Percentiles rank a stretch among this genome's conserved stretches.
These are phyloP conservation scores for Aphis gossypii DNA, from an alignment of 1,140 invertebrate species.

Conservation along the genomic window DNA sequence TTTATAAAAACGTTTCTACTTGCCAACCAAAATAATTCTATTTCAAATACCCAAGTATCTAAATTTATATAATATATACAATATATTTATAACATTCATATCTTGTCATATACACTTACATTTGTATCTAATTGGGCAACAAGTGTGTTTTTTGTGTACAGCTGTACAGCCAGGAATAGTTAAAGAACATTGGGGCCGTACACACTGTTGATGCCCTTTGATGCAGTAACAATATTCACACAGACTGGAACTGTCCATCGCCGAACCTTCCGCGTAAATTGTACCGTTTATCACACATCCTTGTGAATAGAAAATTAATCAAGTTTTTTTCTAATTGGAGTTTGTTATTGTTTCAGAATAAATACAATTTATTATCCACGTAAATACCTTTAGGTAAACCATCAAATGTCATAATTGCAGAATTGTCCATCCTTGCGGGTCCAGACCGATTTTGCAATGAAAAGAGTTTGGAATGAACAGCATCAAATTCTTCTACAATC, in stretches of 20 bases:
- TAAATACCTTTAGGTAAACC: conserved; percentile 38
- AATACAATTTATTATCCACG: not conserved
- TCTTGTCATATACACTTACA: conserved; percentile 66
- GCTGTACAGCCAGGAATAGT: conserved; percentile 77
- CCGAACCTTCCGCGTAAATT: conserved; percentile 82
- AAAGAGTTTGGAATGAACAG: not conserved
- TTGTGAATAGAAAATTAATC: conserved; percentile 62
- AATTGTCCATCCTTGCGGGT: conserved; percentile 48
- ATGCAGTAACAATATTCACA: conserved; percentile 92
- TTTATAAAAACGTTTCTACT: not conserved
- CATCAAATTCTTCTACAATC: conserved; percentile 31
- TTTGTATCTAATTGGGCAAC: conserved; percentile 84
- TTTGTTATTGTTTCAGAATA: not conserved
- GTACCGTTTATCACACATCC: conserved; percentile 78
- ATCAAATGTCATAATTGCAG: conserved; percentile 1
- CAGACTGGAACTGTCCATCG: conserved; percentile 77
- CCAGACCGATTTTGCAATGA: conserved; percentile 20
- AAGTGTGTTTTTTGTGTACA: conserved; percentile 74
- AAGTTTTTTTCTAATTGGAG: not conserved
- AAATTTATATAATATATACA: not conserved
- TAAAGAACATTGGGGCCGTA: conserved; percentile 82
- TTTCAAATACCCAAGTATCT: not conserved
- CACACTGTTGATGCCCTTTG: conserved; percentile 76
- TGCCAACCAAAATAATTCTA: not conserved
- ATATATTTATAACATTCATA: not conserved